A percentile compares a stretch with the other conserved stretches of the same genome.
These are phyloP conservation scores for Parazoanthus darwini DNA, from an alignment of 92 coral and sea anemone genomes.

Conservation along the genomic window DNA sequence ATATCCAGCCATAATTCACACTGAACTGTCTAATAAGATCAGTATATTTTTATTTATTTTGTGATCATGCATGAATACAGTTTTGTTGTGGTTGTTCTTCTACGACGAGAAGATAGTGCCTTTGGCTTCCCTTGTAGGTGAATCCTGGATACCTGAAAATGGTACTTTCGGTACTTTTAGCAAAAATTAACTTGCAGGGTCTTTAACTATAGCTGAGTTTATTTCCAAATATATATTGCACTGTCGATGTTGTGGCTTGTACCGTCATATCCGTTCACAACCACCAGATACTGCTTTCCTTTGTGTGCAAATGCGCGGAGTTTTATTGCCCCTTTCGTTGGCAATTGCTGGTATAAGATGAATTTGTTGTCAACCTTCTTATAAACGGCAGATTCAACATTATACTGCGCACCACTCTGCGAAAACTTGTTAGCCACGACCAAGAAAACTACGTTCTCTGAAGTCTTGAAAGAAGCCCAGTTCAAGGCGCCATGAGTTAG, in stretches of 20 bases:
- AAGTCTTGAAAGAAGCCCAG: background rate
- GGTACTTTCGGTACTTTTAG: too few species aligned
- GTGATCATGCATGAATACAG: too few species aligned
- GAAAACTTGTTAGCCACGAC: background rate
- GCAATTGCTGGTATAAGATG: background rate
- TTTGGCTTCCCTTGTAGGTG: too few species aligned
- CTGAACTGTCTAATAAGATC: too few species aligned
- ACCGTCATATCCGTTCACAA: background rate
- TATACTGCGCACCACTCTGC: background rate
- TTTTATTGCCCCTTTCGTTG: background rate
- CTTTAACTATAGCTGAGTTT: too few species aligned
- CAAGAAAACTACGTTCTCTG: background rate
- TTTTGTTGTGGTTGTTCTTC: too few species aligned
- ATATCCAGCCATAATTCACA: too few species aligned
- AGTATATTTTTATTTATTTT: too few species aligned
- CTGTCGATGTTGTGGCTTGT: background rate
- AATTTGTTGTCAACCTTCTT: background rate
- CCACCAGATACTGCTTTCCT: background rate
- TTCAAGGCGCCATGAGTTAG: background rate
- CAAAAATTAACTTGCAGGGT: too few species aligned
- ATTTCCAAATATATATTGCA: background rate
- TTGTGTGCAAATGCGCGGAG: background rate
- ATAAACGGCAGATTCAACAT: background rate
- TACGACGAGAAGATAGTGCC: too few species aligned
- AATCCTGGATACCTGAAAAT: too few species aligned